Percentiles rank a stretch among this genome's conserved stretches.
Conservation (phyloP, 2,797 vertebrate species). For the Glyptemys insculpta region DNA sequence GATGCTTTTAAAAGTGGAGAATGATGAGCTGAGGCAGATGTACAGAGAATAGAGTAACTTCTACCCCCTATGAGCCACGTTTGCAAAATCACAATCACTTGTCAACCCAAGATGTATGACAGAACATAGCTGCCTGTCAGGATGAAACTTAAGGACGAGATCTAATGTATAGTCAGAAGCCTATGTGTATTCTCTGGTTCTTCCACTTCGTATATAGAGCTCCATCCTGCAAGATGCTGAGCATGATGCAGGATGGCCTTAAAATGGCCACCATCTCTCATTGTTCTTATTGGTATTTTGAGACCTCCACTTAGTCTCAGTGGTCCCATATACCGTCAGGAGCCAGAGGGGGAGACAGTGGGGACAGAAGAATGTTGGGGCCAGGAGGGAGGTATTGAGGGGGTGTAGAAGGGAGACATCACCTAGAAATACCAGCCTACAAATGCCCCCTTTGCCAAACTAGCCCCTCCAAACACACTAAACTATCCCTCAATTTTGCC, state of each 20-base stretch:
- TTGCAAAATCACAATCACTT: constrained; percentile 16
- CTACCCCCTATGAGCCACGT: background rate
- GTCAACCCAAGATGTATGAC: constrained; percentile 18
- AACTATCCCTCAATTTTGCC: background rate
- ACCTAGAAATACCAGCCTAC: background rate
- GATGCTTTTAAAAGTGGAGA: background rate
- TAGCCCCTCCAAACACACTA: background rate
- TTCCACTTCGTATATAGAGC: constrained; percentile 18
- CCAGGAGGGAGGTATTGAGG: background rate
- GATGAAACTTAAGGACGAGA: background rate
- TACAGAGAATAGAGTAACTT: background rate
- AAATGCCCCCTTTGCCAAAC: background rate
- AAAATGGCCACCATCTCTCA: constrained; percentile 30
- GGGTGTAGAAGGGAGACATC: background rate
- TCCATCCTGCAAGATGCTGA: constrained; percentile 32
- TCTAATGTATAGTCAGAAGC: background rate
- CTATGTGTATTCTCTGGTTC: background rate
- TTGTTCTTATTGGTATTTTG: background rate
- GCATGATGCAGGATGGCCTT: constrained; percentile 22
- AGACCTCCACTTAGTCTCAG: background rate
- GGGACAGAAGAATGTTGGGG: background rate
- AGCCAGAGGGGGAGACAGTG: background rate
- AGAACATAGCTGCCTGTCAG: background rate
- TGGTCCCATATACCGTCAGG: background rate
- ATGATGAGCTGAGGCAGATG: background rate